Conservation (phyloP, 2,113 vertebrate species). For the Spermophilus dauricus region DNA sequence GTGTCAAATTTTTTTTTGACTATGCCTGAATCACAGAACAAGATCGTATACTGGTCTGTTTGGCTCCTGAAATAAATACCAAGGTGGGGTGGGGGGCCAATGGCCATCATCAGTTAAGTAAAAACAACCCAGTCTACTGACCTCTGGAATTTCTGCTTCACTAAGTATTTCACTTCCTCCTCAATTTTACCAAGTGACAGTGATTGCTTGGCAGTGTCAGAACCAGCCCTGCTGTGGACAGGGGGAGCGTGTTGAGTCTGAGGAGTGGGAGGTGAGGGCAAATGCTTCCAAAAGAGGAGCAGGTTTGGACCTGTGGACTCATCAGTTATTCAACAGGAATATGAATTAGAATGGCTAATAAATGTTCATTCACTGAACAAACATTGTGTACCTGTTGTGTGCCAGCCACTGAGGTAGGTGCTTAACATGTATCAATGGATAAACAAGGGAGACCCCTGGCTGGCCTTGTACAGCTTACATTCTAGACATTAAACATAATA, state of each 20-base stretch:
- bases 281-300: conserved; percentile 50
- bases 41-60: background rate
- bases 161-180: conserved; percentile 75
- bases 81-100: background rate
- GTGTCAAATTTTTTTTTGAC: background rate
- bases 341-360: conserved; percentile 30
- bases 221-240: background rate
- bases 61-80: conserved; percentile 58
- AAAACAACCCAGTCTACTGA: conserved; percentile 27
- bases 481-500: background rate
- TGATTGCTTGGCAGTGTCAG: conserved; percentile 60
- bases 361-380: conserved; percentile 42
- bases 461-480: background rate
- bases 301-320: background rate
- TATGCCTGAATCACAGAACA: background rate
- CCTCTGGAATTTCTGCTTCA: conserved; percentile 65
- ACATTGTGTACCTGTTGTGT: background rate
- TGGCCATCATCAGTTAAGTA: conserved; percentile 58
- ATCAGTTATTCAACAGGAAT: conserved; percentile 34
- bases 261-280: background rate
- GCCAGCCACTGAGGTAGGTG: background rate
- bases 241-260: background rate
- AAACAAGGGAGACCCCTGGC: background rate
- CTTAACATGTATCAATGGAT: background rate
- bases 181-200: conserved; percentile 73